Conservation (phyloP, 2,888 invertebrate species). For the Drosophila atroscutellata region DNA sequence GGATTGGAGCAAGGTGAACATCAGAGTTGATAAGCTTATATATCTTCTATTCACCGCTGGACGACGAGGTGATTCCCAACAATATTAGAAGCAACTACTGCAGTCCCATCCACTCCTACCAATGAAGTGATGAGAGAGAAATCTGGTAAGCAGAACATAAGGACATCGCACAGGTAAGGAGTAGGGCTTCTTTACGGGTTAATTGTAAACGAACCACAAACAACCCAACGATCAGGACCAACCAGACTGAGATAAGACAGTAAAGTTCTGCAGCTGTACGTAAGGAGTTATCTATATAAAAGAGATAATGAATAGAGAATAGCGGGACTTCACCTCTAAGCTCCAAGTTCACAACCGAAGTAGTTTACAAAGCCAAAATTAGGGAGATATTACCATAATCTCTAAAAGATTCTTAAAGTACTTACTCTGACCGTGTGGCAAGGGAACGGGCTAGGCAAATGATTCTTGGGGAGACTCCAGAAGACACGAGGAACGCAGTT, state of each 20-base stretch:
- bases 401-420: not conserved
- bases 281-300: too few species aligned
- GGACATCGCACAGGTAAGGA: not conserved
- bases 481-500: too few species aligned
- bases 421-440: too few species aligned
- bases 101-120: not conserved
- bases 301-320: too few species aligned
- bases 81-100: not conserved
- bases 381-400: not conserved
- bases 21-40: conserved; percentile 5
- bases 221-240: too few species aligned
- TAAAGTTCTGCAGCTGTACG: too few species aligned
- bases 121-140: too few species aligned
- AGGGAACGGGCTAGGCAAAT: too few species aligned
- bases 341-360: not conserved
- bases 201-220: not conserved
- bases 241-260: not conserved
- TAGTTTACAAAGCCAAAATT: not conserved
- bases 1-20: conserved; percentile 17
- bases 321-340: too few species aligned
- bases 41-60: conserved; percentile 15
- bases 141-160: not conserved
- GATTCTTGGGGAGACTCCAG: too few species aligned
- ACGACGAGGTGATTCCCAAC: not conserved
- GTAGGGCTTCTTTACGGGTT: not conserved